Evolutionary conservation across 2,888 invertebrate genomes (phyloP), one percentile per base, ranked within the genome.

Genomic region (Allacma fusca): DNA sequence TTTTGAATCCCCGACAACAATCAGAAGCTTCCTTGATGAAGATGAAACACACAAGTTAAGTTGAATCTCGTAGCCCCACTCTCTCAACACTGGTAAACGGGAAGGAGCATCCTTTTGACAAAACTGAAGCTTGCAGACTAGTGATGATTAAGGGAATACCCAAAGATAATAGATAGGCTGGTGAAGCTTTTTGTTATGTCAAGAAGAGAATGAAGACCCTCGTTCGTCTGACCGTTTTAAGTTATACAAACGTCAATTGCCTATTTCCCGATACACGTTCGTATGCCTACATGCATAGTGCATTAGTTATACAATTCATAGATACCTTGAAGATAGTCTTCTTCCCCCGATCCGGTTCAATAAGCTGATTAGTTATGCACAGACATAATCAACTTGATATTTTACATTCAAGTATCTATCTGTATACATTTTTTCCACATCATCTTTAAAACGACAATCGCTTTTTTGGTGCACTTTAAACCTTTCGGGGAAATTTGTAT

Each of bases 301-400:
- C n/a, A 50, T 2, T 50, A n/a, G 34, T 9, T 50, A 50, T 5
- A 50, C 5, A 50, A n/a, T 12, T n/a, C 50, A 50, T n/a, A 16
- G 16, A n/a, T 13, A 19, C 16, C 4, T 50, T 50, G 50, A 2
- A 1, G 16, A 50, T 50, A 50, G 2, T 5, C n/a, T 43, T 69
- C 19, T 50, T 50, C 70, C 23, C 43, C 24, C 70, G 70, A 70
- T 70, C 70, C 70, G 70, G 70, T 70, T 70, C 70, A 70, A 70
- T 70, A 70, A 44, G 70, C 70, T 44, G 50, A 70, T 70, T 70
- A 70, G 44, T 26, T 50, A 70, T 70, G 70, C 70, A 70, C 50
- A 70, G 26, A n/a, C 50, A 50, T 16, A 12, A 16, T 34, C 34
- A 7, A 34, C 5, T 9, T 34, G 34, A 34, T 34, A 34, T 9